These are phyloP conservation scores for Pseudorhiza aurosa DNA, from an alignment of 30 jellyfish, hydroid and myxozoan genomes.

Conservation along the genomic window DNA sequence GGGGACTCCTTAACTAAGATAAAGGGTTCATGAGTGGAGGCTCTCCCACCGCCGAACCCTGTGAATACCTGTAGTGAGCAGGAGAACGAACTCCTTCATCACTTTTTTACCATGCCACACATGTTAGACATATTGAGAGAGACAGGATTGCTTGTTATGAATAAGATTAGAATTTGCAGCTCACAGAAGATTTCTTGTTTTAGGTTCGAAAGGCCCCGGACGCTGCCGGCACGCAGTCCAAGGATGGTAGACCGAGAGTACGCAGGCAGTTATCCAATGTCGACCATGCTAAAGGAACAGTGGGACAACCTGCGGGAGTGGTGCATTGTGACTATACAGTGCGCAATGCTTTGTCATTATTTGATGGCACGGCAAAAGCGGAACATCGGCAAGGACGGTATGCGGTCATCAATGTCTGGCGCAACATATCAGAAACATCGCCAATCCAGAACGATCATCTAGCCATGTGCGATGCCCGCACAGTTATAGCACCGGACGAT, in stretches of 20 bases:
- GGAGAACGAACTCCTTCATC: too few species aligned
- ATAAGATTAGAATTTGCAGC: too few species aligned
- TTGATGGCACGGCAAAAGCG: conserved; percentile 41
- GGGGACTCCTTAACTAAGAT: too few species aligned
- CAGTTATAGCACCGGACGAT: conserved; percentile 58
- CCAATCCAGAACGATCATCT: conserved; percentile 54
- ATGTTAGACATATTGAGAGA: too few species aligned
- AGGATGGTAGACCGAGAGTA: conserved; percentile 3
- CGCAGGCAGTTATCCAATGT: conserved; percentile 32
- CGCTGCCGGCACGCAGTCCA: background rate
- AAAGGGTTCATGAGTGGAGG: too few species aligned
- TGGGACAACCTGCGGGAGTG: conserved; percentile 38
- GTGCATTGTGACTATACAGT: conserved; percentile 52
- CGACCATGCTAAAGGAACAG: conserved; percentile 17
- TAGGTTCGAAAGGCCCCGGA: conserved; percentile 12
- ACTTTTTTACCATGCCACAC: too few species aligned
- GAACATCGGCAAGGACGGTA: conserved; percentile 34
- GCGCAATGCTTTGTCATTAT: conserved; percentile 25
- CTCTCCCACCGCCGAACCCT: too few species aligned
- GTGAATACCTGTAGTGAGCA: too few species aligned
- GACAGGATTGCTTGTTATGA: too few species aligned
- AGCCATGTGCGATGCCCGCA: conserved; percentile 57
- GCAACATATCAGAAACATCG: conserved; percentile 25
- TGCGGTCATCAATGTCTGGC: conserved; percentile 49
- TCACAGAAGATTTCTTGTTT: background rate